Evolutionary conservation across 2,888 invertebrate genomes (phyloP), one percentile per base, ranked within the genome.

Genomic region (Rhagonycha fulva): DNA sequence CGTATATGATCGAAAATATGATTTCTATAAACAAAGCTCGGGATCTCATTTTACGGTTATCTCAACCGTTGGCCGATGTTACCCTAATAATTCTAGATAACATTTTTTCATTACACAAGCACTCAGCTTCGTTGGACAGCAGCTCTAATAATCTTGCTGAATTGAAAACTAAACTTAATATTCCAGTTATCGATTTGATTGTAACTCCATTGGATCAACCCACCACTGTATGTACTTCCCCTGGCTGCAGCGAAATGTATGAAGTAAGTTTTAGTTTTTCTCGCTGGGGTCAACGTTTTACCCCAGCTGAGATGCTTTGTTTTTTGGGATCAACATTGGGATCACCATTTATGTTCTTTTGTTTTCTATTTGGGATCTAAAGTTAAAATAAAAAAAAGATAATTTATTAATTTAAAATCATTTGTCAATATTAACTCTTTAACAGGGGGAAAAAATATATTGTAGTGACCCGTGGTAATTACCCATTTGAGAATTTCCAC

Each of bases 61-160:
- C 85, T 0, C 82, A 84, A 77, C 87, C 87, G 0, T 78, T 87
- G 72, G 85, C 85, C 4, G 87, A 87, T 68, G 85, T 87, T 67
- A 81, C 84, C 1, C 84, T 86, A 77, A 74, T 84, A 7, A 85
- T 87, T 28, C 77, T 83, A 19, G 84, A 86, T 68, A 87, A 87
- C 72, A 77, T 87, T 7, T 75, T 74, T 4, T 78, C 82, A 23
- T 78, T 87, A 72, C 75, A 84, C 63, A 82, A 82, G 10, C 85
- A 86, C 71, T 47, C 82, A 62, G 61, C 26, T 2, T 68, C 81
- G 61, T 78, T 86, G 9, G 62, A 74, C 14, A 23, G 81, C 4
- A 81, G 83, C 14, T 80, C 81, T 68, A 76, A 82, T 71, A 81
- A 82, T 67, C 71, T 87, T 68, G 81, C 82, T 0, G 82, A 84